Evolutionary conservation across 2,888 invertebrate species (phyloP).

Genomic region (Ornithoptera alexandrae): DNA sequence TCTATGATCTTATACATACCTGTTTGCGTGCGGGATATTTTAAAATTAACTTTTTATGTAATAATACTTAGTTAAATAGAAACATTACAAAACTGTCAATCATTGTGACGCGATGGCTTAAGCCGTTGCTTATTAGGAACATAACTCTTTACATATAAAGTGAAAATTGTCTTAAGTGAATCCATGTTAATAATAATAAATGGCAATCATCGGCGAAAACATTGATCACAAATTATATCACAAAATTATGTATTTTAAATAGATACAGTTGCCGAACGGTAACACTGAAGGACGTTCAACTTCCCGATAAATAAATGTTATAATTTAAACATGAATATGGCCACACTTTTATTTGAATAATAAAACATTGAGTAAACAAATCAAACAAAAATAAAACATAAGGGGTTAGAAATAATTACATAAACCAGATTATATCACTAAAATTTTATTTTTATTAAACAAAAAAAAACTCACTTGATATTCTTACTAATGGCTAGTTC

Average conservation of each 20-base stretch:
- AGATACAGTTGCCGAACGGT: neutral
- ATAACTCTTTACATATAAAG: slow-evolving; percentile 8
- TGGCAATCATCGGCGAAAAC: slow-evolving; percentile 34
- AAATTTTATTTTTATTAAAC: too few species aligned
- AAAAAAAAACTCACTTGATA: too few species aligned
- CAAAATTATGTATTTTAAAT: slow-evolving; percentile 31
- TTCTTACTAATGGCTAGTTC: too few species aligned
- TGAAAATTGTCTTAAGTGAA: slow-evolving; percentile 28
- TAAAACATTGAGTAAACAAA: too few species aligned
- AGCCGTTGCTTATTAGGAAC: slow-evolving; percentile 24
- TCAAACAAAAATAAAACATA: too few species aligned
- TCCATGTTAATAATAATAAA: slow-evolving; percentile 30
- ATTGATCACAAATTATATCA: slow-evolving; percentile 45
- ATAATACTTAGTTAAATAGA: slow-evolving; percentile 16
- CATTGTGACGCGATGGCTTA: slow-evolving; percentile 16
- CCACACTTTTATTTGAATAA: too few species aligned
- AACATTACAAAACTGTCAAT: slow-evolving; percentile 14
- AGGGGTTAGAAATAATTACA: too few species aligned
- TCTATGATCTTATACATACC: slow-evolving; percentile 11
- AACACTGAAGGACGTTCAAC: neutral
- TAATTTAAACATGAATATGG: slow-evolving; percentile 14
- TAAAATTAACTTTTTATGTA: slow-evolving; percentile 14
- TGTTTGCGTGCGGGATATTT: slow-evolving; percentile 5
- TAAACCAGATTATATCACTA: too few species aligned
- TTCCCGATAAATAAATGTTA: neutral